Base-by-base conservation (phyloP, 2,113 vertebrate genomes). In the Callaeas wilsoni region DNA sequence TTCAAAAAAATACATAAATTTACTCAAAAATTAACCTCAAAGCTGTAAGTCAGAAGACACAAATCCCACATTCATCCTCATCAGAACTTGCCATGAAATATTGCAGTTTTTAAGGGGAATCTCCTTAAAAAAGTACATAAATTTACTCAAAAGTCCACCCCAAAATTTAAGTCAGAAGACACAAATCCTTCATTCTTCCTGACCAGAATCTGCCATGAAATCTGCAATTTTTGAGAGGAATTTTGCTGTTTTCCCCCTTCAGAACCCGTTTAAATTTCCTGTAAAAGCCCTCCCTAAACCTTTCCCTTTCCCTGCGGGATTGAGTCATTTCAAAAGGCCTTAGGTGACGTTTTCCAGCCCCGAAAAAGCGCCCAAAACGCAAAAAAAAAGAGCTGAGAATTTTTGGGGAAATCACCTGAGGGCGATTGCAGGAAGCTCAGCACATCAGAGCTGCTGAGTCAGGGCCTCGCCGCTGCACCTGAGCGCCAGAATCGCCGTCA, bases 381-480 rank as follows among this genome's bases (percentile, higher is more conserved):
- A 44, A 44, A 11, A 17, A 18, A 53, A 55, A 55, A 21, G 39
- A 12, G 46, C 82, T 92, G 75, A 90, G 82, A 75, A 12, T 63
- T 55, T 49, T 19, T 84, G 89, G 89, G 94, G 94, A 91, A 97
- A 96, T 35, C 82, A 92, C 96, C 95, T 95, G 95, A 16, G 52
- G 85, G 4, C 41, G 87, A 56, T 86, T 92, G 85, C 90, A 46
- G 90, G 91, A 94, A 93, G 52, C 88, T n/a, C n/a, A n/a, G n/a
- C n/a, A n/a, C n/a, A n/a, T 92, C 68, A 39, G 29, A 84, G 50
- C 42, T 92, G 93, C 91, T 91, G 95, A 95, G 62, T 93, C 76
- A 95, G 91, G 23, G 52, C 79, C 13, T 14, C 16, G 1, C 1
- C 11, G 4, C 55, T 52, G 56, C 21, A 70, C 80, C 80, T 70